A percentile compares a stretch with the other conserved stretches of the same genome.
Conservation (phyloP, 2,797 vertebrate genomes). For the Picus viridis region DNA sequence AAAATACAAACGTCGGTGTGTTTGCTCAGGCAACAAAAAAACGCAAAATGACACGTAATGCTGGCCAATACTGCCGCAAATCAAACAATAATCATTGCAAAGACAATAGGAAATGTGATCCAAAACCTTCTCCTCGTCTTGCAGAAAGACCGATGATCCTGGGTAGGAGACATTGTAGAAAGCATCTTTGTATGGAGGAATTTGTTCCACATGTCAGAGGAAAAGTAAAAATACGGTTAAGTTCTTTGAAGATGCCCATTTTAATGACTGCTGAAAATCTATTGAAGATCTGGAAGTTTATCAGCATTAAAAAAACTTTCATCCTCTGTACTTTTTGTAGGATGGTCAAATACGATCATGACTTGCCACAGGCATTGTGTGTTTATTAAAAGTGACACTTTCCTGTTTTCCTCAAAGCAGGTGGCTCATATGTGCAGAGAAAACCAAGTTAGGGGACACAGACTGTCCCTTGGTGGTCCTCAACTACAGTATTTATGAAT, state of each 20-base stretch:
- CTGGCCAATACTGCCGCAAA: neutral
- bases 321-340: slow-evolving; percentile 7
- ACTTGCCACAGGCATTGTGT: slow-evolving; percentile 20
- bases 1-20: neutral
- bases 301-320: slow-evolving; percentile 36
- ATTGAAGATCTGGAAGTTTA: slow-evolving; percentile 43
- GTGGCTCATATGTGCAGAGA: slow-evolving; percentile 16
- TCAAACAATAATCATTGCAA: neutral
- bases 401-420: slow-evolving; percentile 24
- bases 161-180: neutral
- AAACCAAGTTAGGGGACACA: slow-evolving; percentile 9
- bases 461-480: neutral
- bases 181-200: neutral
- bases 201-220: no score
- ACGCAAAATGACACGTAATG: neutral
- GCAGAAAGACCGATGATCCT: neutral
- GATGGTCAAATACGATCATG: slow-evolving; percentile 40
- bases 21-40: neutral
- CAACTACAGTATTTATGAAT: neutral
- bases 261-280: slow-evolving; percentile 37
- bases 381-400: slow-evolving; percentile 53
- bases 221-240: no score
- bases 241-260: slow-evolving; percentile 16
- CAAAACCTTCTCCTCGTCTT: neutral
- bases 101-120: neutral